These are phyloP conservation scores for Artibeus lituratus DNA, from an alignment of 2,797 vertebrate genomes.

Conservation along the genomic window DNA sequence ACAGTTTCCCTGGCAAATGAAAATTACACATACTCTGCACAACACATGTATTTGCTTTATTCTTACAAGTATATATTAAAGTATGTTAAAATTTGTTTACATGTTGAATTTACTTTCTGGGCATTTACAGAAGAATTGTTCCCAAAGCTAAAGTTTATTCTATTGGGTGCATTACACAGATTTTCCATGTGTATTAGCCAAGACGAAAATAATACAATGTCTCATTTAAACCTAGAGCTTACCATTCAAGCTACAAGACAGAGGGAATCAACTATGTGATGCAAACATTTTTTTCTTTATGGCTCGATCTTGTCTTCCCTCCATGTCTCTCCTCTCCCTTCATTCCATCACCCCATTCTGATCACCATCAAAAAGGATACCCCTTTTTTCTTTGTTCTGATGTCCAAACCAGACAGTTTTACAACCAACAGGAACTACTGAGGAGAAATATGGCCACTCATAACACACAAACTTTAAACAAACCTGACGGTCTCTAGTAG, in stretches of 20 bases:
- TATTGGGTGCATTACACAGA: slow-evolving; percentile 63
- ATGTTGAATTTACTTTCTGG: slow-evolving; percentile 37
- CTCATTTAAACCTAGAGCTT: slow-evolving; percentile 74
- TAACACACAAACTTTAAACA: slow-evolving; percentile 39
- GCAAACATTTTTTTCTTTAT: slow-evolving; percentile 40
- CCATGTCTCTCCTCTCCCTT: not conserved
- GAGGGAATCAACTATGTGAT: slow-evolving; percentile 59
- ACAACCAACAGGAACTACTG: slow-evolving; percentile 47
- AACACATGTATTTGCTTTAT: not conserved
- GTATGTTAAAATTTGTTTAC: not conserved
- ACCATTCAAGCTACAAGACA: slow-evolving; percentile 70
- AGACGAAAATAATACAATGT: slow-evolving; percentile 77
- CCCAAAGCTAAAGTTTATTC: slow-evolving; percentile 53
- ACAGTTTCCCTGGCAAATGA: not conserved
- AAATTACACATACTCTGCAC: not conserved
- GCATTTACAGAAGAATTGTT: slow-evolving; percentile 53
- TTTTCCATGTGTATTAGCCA: slow-evolving; percentile 56
- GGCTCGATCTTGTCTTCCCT: not conserved
- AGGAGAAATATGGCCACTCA: slow-evolving; percentile 44
- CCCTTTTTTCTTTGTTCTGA: not conserved
- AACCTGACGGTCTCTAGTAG: slow-evolving; percentile 53
- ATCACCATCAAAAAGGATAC: slow-evolving; percentile 51
- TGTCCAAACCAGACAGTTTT: slow-evolving; percentile 1
- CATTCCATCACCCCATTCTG: not conserved
- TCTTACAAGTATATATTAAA: not conserved